Evolutionary conservation across 2,797 vertebrate genomes (phyloP), one percentile per base, ranked within the genome.

Genomic region (Crocodylus rhombifer): DNA sequence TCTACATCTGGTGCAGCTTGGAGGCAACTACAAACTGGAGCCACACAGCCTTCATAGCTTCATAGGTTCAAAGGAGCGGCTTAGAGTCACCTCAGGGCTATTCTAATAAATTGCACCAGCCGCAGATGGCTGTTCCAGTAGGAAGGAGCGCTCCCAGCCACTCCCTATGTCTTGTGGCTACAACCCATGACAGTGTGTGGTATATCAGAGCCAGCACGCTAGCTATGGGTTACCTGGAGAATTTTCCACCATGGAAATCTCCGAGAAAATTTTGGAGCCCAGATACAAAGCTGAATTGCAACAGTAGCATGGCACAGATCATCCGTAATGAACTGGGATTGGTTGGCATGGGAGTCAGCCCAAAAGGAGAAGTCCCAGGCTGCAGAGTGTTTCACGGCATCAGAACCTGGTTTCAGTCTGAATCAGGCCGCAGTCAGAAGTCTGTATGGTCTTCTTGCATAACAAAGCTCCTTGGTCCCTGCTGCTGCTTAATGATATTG

Each of bases 21-120:
- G 67, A 71, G 67, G 11, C 33, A 36, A 21, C 33, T 33, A 71
- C 18, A 36, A 21, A 13, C 13, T 11, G 65, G 30, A n/a, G 18
- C 17, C 20, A 64, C 9, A 18, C 30, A 30, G 18, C 28, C 63
- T 18, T 67, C 20, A 69, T 82, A 62, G 15, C 81, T 94, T 94
- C 14, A 3, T 42, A 51, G 84, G 93, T 77, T 89, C 69, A 92
- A 84, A 12, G 51, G 55, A 51, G 78, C 82, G 60, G 73, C 67
- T 84, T 58, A 60, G 69, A 94, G 85, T 58, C 64, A 69, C 80
- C 80, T 3, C 73, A 95, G 87, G 93, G 95, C 94, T 91, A 23
- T 20, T 69, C 67, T 2, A 3, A 10, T 69, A 69, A 69, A 18
- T 6, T 69, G 23, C 11, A 21, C 20, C 30, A 69, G 30, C 65